A percentile compares a stretch with the other conserved stretches of the same genome.
Conservation (phyloP, 2,113 vertebrate genomes). For the Cinclus cinclus region DNA sequence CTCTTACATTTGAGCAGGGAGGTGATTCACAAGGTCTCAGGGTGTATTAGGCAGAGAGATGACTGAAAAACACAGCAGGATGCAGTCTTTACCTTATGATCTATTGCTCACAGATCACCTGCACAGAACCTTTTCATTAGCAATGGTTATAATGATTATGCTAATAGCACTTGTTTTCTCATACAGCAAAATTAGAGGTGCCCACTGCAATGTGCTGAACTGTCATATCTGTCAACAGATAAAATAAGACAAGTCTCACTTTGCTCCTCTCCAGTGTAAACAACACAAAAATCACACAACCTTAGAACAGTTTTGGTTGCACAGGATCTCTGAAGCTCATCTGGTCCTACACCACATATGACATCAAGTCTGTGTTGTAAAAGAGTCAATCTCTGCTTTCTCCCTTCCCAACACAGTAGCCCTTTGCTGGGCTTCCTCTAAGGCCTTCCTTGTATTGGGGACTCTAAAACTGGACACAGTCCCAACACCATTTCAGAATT, state of each 20-base stretch:
- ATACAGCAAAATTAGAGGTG: not conserved
- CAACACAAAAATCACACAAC: not conserved
- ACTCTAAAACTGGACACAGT: not conserved
- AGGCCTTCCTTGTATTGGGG: not conserved
- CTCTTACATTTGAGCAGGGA: not conserved
- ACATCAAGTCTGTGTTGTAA: not conserved
- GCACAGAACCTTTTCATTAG: not conserved
- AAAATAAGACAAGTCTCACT: not conserved
- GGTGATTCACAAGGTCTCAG: not conserved
- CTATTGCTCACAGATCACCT: not conserved
- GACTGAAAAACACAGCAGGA: not conserved
- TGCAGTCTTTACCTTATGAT: not conserved
- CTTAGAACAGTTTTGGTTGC: not conserved
- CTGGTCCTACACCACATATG: not conserved
- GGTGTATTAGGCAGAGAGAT: not conserved
- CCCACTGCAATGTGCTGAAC: not conserved
- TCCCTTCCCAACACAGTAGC: accelerated
- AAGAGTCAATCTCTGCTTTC: not conserved
- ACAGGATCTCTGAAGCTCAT: not conserved
- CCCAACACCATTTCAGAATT: not conserved
- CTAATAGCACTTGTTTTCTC: not conserved
- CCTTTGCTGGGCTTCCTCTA: not conserved
- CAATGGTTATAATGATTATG: not conserved
- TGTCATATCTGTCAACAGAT: not conserved
- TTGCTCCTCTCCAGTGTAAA: not conserved